phyloP scores from a whole-genome alignment of 2,888 invertebrate genomes.

The Drosophila lutescens region DNA sequence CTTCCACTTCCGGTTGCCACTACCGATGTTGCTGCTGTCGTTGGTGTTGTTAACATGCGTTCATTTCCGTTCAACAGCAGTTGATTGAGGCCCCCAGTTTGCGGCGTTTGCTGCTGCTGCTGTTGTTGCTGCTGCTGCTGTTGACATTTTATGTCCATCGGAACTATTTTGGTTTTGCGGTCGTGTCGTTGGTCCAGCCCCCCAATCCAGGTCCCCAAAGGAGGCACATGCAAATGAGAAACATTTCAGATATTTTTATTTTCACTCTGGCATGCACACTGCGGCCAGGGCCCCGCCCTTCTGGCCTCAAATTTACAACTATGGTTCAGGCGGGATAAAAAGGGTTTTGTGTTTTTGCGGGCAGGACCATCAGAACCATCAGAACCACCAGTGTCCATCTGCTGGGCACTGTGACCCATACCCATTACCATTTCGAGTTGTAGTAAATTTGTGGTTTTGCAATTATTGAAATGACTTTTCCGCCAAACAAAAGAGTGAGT shows the following conservation, averaged over 20 bases:
- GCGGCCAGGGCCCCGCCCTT: constrained; percentile 37
- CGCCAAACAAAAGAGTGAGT: constrained; percentile 51
- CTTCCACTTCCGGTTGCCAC: constrained; percentile 49
- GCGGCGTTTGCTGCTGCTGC: constrained; percentile 56
- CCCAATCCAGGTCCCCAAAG: not conserved
- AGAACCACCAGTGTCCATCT: constrained; percentile 30
- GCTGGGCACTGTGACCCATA: constrained; percentile 52
- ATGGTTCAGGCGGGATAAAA: constrained; percentile 40
- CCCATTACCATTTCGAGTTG: constrained; percentile 72
- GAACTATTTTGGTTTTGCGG: constrained; percentile 83
- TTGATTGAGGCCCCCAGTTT: constrained; percentile 71
- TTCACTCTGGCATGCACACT: constrained; percentile 74
- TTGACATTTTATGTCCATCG: constrained; percentile 84
- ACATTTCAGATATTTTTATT: constrained; percentile 78
- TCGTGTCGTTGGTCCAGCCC: constrained; percentile 57
- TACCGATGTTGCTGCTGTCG: constrained; percentile 70
- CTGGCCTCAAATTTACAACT: constrained; percentile 68
- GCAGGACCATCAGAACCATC: constrained; percentile 13
- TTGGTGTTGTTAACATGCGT: constrained; percentile 84
- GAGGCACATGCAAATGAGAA: constrained; percentile 70
- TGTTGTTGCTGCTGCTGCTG: constrained; percentile 69
- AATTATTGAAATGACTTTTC: constrained; percentile 83
- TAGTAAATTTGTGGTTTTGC: constrained; percentile 83
- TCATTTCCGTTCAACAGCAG: constrained; percentile 83
- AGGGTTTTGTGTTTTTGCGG: constrained; percentile 78